These are phyloP conservation scores for Hippopotamus amphibius DNA, from an alignment of 2,113 vertebrate species.

Conservation along the genomic window DNA sequence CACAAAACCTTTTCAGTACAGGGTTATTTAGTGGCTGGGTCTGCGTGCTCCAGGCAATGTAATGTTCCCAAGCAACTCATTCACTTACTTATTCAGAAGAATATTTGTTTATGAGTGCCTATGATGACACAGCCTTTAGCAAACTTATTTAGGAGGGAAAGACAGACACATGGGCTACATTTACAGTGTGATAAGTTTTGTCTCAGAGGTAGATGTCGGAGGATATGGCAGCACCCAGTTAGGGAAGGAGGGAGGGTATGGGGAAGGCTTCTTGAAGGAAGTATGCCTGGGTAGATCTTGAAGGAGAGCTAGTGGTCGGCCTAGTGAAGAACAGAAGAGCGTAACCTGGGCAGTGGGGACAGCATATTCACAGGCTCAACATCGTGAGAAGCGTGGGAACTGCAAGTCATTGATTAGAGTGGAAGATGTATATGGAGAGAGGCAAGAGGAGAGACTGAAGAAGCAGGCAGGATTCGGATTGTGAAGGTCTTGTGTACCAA, in stretches of 20 bases:
- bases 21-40: neutral
- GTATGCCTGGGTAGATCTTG: neutral
- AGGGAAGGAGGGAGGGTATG: neutral
- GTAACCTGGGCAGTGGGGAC: neutral
- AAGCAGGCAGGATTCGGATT: neutral
- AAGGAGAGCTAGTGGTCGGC: neutral
- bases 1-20: neutral
- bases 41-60: neutral
- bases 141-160: constrained; percentile 23
- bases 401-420: neutral
- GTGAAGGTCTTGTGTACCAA: neutral
- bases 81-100: neutral
- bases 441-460: neutral
- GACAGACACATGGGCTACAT: neutral
- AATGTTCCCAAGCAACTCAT: neutral
- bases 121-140: neutral
- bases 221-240: neutral
- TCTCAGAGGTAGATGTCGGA: constrained; percentile 35
- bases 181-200: constrained; percentile 16
- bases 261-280: neutral
- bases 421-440: neutral
- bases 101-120: constrained; percentile 1
- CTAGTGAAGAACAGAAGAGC: neutral
- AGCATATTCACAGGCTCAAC: neutral
- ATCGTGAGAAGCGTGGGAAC: neutral